Evolutionary conservation across 2,797 vertebrate species (phyloP), one percentile per base, ranked within the genome.

Genomic region (Ibycter americanus): DNA sequence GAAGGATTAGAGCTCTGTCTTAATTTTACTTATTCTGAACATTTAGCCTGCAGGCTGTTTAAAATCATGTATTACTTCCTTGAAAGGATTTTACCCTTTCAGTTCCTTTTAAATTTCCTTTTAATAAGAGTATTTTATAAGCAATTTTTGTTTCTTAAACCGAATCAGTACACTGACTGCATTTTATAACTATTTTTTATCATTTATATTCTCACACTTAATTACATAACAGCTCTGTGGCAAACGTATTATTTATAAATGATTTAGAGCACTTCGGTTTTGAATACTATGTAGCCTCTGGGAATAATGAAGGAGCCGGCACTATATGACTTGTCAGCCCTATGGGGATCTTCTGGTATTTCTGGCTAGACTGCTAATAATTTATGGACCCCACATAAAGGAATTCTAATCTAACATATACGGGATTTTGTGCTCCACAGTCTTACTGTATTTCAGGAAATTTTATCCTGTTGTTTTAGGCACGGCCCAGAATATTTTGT

Each of bases 191-290:
- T 79, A 17, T 29, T 85, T 92, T 81, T 83, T 51, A 22, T 82
- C 25, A 21, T 89, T 59, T 79, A 1, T 94, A 31, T 62, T 79
- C 65, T 89, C 86, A 82, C 66, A 70, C 38, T 11, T 56, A 27
- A n/a, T 94, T 93, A 42, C 31, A 8, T 89, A 92, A 84, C 31
- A 84, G 8, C 44, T 93, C 46, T 46, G 62, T 90, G 87, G 47
- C 73, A 89, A 91, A 54, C 46, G 46, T 42, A 52, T 40, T 88
- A 76, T 94, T 94, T 95, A 78, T 88, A 90, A 89, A 79, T 90
- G 74, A 81, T 83, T 88, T 78, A 71, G 63, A 93, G 49, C 68
- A 62, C 22, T 90, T 96, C 94, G 66, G 8, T 90, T 96, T 77
- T 87, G 63, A 94, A 66, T 32, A 62, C 49, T 77, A 15, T 67